Conservation (phyloP, 2,113 vertebrate genomes). For the Pelmatolapia mariae region DNA sequence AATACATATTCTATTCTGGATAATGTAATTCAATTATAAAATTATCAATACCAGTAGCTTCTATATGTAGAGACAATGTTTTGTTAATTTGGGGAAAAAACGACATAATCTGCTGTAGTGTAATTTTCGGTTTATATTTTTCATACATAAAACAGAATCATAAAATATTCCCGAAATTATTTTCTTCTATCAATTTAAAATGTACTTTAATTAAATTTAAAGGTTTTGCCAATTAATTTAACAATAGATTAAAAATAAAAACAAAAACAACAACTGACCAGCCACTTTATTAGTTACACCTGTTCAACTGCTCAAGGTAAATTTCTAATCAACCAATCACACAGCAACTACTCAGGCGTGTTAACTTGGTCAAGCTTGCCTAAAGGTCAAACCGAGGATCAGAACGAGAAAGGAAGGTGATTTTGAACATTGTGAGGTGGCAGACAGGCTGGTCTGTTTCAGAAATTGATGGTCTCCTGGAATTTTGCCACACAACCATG, state of each 20-base stretch:
- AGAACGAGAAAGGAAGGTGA: not conserved
- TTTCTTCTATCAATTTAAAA: not conserved
- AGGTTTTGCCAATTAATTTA: not conserved
- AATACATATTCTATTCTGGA: not conserved
- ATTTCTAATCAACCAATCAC: not conserved
- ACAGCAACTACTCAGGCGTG: not conserved
- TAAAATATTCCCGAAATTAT: not conserved
- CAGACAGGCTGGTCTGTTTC: not conserved
- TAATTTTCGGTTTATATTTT: not conserved
- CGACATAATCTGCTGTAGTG: not conserved
- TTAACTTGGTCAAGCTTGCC: not conserved
- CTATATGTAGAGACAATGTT: not conserved
- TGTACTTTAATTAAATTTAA: not conserved
- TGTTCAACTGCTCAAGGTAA: not conserved
- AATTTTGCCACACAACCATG: not conserved
- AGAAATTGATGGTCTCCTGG: not conserved
- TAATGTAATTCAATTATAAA: not conserved
- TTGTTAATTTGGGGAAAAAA: not conserved
- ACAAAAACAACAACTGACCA: not conserved
- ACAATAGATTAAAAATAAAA: not conserved
- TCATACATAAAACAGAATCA: not conserved
- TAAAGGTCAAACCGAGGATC: not conserved
- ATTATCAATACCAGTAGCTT: not conserved
- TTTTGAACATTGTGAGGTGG: not conserved
- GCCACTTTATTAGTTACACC: not conserved